These are phyloP conservation scores for Chaetogeoica ovagalla DNA, from an alignment of 2,888 invertebrate genomes.

Conservation along the genomic window DNA sequence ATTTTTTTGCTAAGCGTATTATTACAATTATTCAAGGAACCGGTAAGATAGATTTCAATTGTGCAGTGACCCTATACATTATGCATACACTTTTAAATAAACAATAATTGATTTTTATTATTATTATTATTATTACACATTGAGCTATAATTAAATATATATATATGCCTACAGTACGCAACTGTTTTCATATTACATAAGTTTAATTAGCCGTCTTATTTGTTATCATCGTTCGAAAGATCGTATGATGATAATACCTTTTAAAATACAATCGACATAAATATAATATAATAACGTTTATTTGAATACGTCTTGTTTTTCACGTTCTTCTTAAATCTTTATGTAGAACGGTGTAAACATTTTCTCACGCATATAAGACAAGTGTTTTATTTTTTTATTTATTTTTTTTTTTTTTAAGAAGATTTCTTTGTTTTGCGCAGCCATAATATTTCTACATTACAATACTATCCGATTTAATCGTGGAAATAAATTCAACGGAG, in stretches of 20 bases:
- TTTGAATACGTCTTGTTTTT: slow-evolving; percentile 16
- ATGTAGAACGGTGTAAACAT: slow-evolving; percentile 3
- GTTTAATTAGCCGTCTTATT: background rate
- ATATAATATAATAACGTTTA: slow-evolving; percentile 8
- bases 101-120: too few relatives aligned
- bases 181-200: background rate
- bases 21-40: too few relatives aligned
- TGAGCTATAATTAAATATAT: background rate
- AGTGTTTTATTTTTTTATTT: background rate
- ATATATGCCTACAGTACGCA: background rate
- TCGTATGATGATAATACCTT: background rate
- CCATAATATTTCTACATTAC: slow-evolving; percentile 16
- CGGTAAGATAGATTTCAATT: too few relatives aligned
- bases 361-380: slow-evolving; percentile 28
- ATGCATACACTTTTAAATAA: too few relatives aligned
- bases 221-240: background rate
- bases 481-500: slow-evolving; percentile 35
- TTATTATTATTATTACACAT: background rate
- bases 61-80: too few relatives aligned
- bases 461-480: slow-evolving; percentile 26
- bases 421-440: slow-evolving; percentile 29
- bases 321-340: slow-evolving; percentile 4
- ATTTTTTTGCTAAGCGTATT: too few relatives aligned
- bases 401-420: slow-evolving; percentile 4
- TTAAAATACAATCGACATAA: slow-evolving; percentile 32